Percentiles rank a stretch among this genome's conserved stretches.
phyloP scores from a whole-genome alignment of 2,888 invertebrate species.

The Nemotelus nigrinus region DNA sequence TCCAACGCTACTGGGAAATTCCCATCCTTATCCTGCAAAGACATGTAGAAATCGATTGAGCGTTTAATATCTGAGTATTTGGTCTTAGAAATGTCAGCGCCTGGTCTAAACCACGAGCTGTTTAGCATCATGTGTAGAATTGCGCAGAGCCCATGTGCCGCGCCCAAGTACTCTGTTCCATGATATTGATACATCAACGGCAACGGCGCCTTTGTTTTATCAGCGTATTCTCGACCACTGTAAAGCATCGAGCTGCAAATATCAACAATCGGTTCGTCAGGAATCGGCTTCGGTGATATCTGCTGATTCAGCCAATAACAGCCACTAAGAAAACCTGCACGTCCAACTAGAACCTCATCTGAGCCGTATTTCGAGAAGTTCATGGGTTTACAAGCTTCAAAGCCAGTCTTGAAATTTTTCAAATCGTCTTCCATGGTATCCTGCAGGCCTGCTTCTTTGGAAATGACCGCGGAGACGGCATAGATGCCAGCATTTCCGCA shows the following conservation, averaged over 20 bases:
- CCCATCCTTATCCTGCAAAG: constrained; percentile 73
- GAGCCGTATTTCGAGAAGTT: constrained; percentile 74
- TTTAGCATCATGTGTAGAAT: constrained; percentile 74
- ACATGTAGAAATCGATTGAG: constrained; percentile 72
- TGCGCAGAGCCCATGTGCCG: constrained; percentile 73
- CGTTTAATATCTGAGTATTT: constrained; percentile 71
- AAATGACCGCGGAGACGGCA: constrained; percentile 75
- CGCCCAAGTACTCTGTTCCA: constrained; percentile 67
- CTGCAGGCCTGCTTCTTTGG: constrained; percentile 64
- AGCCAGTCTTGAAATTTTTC: constrained; percentile 61
- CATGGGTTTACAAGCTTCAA: constrained; percentile 66
- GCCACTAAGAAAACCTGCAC: constrained; percentile 84
- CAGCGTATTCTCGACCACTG: constrained; percentile 77
- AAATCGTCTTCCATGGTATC: constrained; percentile 63
- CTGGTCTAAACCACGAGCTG: constrained; percentile 65
- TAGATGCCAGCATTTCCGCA: constrained; percentile 83
- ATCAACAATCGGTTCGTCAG: constrained; percentile 68
- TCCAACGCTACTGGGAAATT: constrained; percentile 83
- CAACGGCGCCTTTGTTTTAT: constrained; percentile 68
- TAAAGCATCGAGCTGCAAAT: constrained; percentile 76
- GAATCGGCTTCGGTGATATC: constrained; percentile 59
- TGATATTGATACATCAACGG: constrained; percentile 80
- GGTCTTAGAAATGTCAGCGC: constrained; percentile 57
- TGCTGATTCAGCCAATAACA: constrained; percentile 74
- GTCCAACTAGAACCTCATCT: constrained; percentile 87